Evolutionary conservation across 2,113 vertebrate species (phyloP).

Genomic region (Laticauda laticaudata): DNA sequence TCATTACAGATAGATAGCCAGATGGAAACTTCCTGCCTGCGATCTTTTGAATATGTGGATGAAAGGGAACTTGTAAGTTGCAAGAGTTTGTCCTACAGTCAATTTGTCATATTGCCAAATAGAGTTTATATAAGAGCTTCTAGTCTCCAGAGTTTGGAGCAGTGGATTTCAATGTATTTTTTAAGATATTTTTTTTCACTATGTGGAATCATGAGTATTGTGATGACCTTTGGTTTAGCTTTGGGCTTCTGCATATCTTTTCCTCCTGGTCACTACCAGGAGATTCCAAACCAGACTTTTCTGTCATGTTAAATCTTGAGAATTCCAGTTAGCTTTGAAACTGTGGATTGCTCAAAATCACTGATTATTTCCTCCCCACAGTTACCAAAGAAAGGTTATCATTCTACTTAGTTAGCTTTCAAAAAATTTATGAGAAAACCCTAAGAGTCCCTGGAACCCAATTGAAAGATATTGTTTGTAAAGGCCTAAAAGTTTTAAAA

Average conservation of each 20-base stretch:
- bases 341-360: not conserved
- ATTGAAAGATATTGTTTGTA: not conserved
- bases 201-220: not conserved
- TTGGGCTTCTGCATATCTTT: not conserved
- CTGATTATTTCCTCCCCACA: not conserved
- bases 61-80: slow-evolving; percentile 68
- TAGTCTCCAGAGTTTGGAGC: not conserved
- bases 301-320: not conserved
- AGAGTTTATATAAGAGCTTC: not conserved
- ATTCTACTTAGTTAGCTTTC: not conserved
- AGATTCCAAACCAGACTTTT: not conserved
- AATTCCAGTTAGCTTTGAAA: not conserved
- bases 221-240: not conserved
- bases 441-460: not conserved
- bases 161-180: not conserved
- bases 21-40: slow-evolving; percentile 69
- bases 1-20: slow-evolving; percentile 75
- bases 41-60: slow-evolving; percentile 66
- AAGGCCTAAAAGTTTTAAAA: too few species aligned
- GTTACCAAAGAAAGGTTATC: not conserved
- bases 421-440: not conserved
- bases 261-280: not conserved
- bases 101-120: not conserved
- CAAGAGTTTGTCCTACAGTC: not conserved
- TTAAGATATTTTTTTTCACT: not conserved